Evolutionary conservation across 2,113 vertebrate genomes (phyloP).

Genomic region (Tragelaphus scriptus): DNA sequence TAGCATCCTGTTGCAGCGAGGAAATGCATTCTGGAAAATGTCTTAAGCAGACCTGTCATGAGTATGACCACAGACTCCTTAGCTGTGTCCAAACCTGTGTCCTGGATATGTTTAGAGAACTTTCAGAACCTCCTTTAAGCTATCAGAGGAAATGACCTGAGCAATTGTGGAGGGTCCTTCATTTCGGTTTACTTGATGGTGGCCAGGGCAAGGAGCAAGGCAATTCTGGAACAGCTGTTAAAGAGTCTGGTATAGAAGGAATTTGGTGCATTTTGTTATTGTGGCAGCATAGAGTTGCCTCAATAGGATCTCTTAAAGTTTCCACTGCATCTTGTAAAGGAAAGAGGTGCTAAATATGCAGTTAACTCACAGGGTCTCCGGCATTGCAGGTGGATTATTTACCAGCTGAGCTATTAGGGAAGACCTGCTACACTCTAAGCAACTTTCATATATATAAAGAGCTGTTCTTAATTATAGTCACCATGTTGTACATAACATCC

Average conservation of each 20-base stretch:
- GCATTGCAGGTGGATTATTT: background rate
- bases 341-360: background rate
- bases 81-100: constrained; percentile 37
- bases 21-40: constrained; percentile 53
- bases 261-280: background rate
- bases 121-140: constrained; percentile 4
- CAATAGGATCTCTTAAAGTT: background rate
- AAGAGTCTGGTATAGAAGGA: background rate
- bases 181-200: background rate
- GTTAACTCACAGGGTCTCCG: background rate
- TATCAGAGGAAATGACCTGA: background rate
- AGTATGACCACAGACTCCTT: background rate
- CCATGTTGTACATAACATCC: too few species aligned
- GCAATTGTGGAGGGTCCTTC: background rate
- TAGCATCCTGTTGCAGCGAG: constrained; percentile 17
- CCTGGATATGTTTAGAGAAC: background rate
- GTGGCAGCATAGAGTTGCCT: background rate
- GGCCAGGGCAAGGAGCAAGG: background rate
- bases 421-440: background rate
- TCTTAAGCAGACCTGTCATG: constrained; percentile 56
- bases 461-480: background rate
- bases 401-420: background rate
- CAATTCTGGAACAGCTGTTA: background rate
- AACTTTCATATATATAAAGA: background rate
- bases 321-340: background rate